Conservation (phyloP, 2,797 vertebrate genomes). For the Pteronotus mesoamericanus region DNA sequence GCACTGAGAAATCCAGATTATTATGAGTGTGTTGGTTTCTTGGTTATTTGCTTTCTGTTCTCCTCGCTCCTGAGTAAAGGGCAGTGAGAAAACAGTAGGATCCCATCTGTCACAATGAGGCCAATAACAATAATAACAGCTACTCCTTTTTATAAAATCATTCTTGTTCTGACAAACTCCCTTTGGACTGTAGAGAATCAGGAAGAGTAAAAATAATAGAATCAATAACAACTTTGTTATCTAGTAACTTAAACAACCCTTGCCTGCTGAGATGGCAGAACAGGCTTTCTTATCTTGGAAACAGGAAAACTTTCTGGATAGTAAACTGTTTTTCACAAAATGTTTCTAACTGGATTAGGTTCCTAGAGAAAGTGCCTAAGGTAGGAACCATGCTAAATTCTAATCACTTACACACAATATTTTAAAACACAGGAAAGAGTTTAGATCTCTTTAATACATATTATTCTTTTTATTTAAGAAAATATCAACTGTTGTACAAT, state of each 20-base stretch:
- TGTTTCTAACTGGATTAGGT: slow-evolving; percentile 33
- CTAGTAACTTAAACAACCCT: slow-evolving; percentile 71
- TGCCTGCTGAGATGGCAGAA: slow-evolving; percentile 58
- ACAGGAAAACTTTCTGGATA: slow-evolving; percentile 66
- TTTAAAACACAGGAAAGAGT: slow-evolving; percentile 15
- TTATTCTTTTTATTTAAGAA: not conserved
- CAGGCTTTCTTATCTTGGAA: slow-evolving; percentile 74
- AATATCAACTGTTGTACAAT: not conserved
- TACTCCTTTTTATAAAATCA: slow-evolving; percentile 47
- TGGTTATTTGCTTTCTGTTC: slow-evolving; percentile 67
- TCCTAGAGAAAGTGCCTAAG: slow-evolving; percentile 14
- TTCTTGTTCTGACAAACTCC: slow-evolving; percentile 43
- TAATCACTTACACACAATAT: not conserved
- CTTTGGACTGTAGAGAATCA: slow-evolving; percentile 53
- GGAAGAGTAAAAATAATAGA: slow-evolving; percentile 71
- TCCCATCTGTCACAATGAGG: slow-evolving; percentile 73
- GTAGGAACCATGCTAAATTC: not conserved
- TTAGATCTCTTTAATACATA: not conserved
- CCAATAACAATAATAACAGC: slow-evolving; percentile 31
- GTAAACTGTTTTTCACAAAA: slow-evolving; percentile 67
- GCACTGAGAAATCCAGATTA: slow-evolving; percentile 64
- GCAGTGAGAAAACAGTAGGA: slow-evolving; percentile 50
- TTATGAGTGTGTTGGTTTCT: slow-evolving; percentile 58
- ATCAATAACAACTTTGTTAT: slow-evolving; percentile 75
- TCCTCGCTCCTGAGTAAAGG: slow-evolving; percentile 60